Base-by-base conservation (phyloP, 2,888 invertebrate genomes). In the Notodromas monacha region DNA sequence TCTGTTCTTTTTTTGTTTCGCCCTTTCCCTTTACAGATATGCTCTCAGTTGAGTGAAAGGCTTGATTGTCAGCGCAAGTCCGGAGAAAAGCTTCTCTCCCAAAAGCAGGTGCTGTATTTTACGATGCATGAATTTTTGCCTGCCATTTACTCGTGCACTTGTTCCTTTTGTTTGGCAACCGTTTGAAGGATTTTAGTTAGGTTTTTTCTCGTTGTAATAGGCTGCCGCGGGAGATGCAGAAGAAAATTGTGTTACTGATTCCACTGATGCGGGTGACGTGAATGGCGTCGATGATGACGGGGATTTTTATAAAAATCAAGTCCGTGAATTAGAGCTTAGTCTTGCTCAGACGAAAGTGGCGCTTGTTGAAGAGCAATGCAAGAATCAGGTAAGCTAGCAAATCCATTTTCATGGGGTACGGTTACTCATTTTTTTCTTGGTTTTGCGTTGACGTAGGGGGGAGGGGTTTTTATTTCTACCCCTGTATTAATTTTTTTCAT, bases 281-380 rank as follows among this genome's bases (percentile, higher is more conserved):
- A 30, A 16, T n/a, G 31, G 30, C 5, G 29, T 16, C 26, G 26
- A 32, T 4, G 15, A n/a, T 31, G 32, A 32, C 4, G 6, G 14
- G 3, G n/a, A n/a, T 28, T 12, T 4, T 31, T 4, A n/a, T n/a
- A n/a, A n/a, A n/a, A n/a, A 33, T 13, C n/a, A 33, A 37, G 66
- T 81, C 30, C 58, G 79, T 3, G 84, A 81, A 46, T 52, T 96
- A 12, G 96, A 96, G 48, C 55, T 89, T 34, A 89, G 96, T 44
- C 53, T 96, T 39, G 96, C 92, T 3, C 77, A 84, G 47, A 81
- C 89, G 1, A 96, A 96, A 50, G 55, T 96, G 38, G 84, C 81
- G 1, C 69, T 89, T 38, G 96, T 92, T 4, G 86, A 96, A 52
- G 76, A 84, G 2, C 77, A 89, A 53, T 89, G 89, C 54, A 65